Conservation (phyloP, 2,888 invertebrate species). For the Lordiphosa fenestrarum region DNA sequence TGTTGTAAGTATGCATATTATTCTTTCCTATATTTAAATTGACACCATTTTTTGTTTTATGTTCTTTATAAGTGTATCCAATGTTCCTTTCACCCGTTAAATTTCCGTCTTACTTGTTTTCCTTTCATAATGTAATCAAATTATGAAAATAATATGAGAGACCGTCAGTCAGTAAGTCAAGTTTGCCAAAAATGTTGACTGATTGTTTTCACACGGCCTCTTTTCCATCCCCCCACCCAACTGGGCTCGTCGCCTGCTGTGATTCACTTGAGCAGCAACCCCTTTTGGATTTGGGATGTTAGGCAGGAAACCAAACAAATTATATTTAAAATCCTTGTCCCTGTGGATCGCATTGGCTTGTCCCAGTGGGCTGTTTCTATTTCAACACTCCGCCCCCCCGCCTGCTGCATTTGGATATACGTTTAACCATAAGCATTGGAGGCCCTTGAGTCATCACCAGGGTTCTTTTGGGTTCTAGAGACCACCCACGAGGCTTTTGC, state of each 20-base stretch:
- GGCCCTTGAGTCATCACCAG: slow-evolving; percentile 40
- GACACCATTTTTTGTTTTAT: no score
- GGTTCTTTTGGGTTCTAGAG: slow-evolving; percentile 30
- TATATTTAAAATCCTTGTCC: slow-evolving; percentile 63
- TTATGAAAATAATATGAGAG: slow-evolving; percentile 66
- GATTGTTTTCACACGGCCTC: slow-evolving; percentile 64
- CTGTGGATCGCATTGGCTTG: slow-evolving; percentile 26
- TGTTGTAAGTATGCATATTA: neutral
- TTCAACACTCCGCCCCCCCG: slow-evolving; percentile 57
- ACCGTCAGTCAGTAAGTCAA: slow-evolving; percentile 58
- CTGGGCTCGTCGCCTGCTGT: slow-evolving; percentile 37
- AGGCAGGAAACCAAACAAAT: slow-evolving; percentile 53
- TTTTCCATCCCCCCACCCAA: slow-evolving; percentile 2
- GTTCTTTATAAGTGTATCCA: neutral
- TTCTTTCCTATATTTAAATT: no score
- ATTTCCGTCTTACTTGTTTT: slow-evolving; percentile 15
- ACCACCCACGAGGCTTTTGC: slow-evolving; percentile 67
- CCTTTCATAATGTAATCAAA: slow-evolving; percentile 68
- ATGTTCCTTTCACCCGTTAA: neutral
- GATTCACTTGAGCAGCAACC: slow-evolving; percentile 62
- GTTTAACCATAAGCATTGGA: slow-evolving; percentile 29
- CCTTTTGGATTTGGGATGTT: slow-evolving; percentile 44
- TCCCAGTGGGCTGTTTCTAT: slow-evolving; percentile 65
- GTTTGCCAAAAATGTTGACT: slow-evolving; percentile 68
- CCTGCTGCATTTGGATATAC: slow-evolving; percentile 62